Evolutionary conservation across 2,888 invertebrate species (phyloP).

Genomic region (Agrotis puta): DNA sequence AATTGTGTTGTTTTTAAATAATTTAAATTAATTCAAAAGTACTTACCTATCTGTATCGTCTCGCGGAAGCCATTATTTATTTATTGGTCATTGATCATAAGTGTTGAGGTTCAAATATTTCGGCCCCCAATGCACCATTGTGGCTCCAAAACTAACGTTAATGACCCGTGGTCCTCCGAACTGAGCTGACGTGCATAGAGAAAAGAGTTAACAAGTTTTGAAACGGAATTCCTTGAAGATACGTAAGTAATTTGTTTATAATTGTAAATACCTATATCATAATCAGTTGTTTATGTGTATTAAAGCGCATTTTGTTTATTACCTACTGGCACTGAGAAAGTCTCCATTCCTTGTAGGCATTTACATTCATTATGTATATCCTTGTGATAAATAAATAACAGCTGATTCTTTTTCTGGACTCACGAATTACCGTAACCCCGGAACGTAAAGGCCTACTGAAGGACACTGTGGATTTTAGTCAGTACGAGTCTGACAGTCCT

Average conservation of each 20-base stretch:
- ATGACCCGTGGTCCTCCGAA: slow-evolving; percentile 10
- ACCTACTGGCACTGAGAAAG: slow-evolving; percentile 18
- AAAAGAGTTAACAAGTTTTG: not conserved
- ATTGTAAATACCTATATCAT: slow-evolving; percentile 11
- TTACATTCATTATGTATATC: not conserved
- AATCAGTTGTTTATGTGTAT: slow-evolving; percentile 31
- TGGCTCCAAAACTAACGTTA: slow-evolving; percentile 23
- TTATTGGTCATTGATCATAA: slow-evolving; percentile 16
- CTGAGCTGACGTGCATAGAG: slow-evolving; percentile 42
- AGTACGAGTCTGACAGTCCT: too few relatives aligned
- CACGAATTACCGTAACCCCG: too few relatives aligned
- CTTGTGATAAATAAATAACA: not conserved
- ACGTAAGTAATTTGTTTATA: slow-evolving; percentile 49
- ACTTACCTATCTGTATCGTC: not conserved
- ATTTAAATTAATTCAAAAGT: not conserved
- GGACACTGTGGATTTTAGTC: too few relatives aligned
- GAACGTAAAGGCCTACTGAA: too few relatives aligned
- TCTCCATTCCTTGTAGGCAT: slow-evolving; percentile 4
- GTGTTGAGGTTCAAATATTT: slow-evolving; percentile 18
- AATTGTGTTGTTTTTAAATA: not conserved
- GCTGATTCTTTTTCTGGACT: not conserved
- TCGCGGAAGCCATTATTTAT: slow-evolving; percentile 28
- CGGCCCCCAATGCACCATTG: slow-evolving; percentile 11
- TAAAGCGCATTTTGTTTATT: slow-evolving; percentile 22
- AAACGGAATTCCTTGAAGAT: slow-evolving; percentile 11